Evolutionary conservation across 2,888 invertebrate genomes (phyloP), one percentile per base, ranked within the genome.

Genomic region (Thumatha senex): DNA sequence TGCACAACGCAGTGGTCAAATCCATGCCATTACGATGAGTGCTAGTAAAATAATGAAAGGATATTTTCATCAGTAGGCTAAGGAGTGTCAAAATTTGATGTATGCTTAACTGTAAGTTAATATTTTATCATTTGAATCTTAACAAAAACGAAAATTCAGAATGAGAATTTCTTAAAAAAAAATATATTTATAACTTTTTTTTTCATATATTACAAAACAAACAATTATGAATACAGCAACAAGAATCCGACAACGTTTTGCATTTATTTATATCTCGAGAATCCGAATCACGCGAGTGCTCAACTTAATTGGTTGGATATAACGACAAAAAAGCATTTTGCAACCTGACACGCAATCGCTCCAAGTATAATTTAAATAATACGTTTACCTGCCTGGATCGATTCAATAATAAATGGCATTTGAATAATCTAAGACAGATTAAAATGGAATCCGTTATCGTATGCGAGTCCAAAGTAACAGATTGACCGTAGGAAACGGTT

Each of bases 291-390:
- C 87, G 89, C 88, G 71, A 89, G 75, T 76, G 61, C 66, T 74
- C 70, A 76, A 76, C 74, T 73, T 83, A 87, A 87, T 86, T 86
- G 84, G 78, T 76, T 72, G 58, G 74, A 78, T 79, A 76, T 66
- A 80, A 69, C 73, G 81, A 85, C 82, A 88, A 89, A 90, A 88
- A 89, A 86, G 65, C 75, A 58, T 77, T 86, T 79, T 75, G 81
- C 79, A 83, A 76, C 76, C 77, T 70, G 74, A 78, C 89, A 90
- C 87, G 89, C 89, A 67, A 84, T 61, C 72, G 60, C 56, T 64
- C 63, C 61, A 64, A 72, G 71, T 75, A 74, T 83, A 78, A 87
- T 89, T 88, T 87, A 67, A 83, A 86, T 86, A 85, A 86, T 84
- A 75, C 74, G 70, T 79, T 77, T 82, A 82, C 79, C 84, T 85